Evolutionary conservation across 2,888 invertebrate species (phyloP), one percentile per base, ranked within the genome.

Genomic region (Troglohyphantes excavatus): DNA sequence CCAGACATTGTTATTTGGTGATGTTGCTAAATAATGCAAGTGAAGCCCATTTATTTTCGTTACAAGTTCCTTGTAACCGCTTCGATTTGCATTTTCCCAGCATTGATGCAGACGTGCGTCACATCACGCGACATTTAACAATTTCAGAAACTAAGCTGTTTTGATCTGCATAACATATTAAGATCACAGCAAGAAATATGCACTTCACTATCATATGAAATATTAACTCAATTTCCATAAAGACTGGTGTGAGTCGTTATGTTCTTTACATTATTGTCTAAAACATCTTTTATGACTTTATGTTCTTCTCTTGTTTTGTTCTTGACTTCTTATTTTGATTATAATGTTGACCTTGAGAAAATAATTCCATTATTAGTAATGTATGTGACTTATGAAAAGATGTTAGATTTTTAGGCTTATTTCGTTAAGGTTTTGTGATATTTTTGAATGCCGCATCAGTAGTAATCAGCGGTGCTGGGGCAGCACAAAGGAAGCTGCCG

Each of bases 11-110:
- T 68, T 68, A 29, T 68, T 29, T 33, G 17, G 19, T 7, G n/a
- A n/a, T 29, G 27, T 68, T 39, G 11, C 26, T 78, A 75, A 75
- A 26, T 75, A 75, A 75, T 75, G 75, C 53, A 13, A n/a, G 63
- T 63, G 29, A 39, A 21, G 33, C 61, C 63, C 78, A 61, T 61
- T 61, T 76, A 61, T 53, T 61, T 78, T 43, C 23, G 43, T 29
- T 46, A 46, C 19, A 68, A 46, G 23, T 46, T 79, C 27, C 53
- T 26, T 0, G 21, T 67, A 39, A 46, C 46, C 7, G 46, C n/a
- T 29, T 29, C 46, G 21, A 84, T 84, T 84, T 84, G 84, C 84
- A 84, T 84, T 84, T 84, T 75, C 53, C 68, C 27, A 65, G 46
- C 72, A 63, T 86, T 76, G 53, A 70, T 46, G 46, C 11, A 43